Evolutionary conservation across 2,113 vertebrate genomes (phyloP).

Genomic region (Lepus europaeus): DNA sequence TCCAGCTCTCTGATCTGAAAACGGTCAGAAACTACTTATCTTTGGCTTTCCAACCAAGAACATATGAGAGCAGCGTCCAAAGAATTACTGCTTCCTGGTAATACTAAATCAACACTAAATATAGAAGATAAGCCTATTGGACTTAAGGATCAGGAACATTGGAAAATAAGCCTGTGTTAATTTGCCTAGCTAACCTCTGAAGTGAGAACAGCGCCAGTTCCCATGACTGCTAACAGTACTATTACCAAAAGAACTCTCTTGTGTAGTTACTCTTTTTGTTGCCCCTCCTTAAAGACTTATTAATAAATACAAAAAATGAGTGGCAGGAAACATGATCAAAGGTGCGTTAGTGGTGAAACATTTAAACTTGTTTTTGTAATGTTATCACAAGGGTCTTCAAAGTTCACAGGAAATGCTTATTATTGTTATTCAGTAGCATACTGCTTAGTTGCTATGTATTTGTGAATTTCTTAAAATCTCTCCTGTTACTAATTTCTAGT

Average conservation of each 20-base stretch:
- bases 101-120: constrained; percentile 78
- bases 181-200: constrained; percentile 43
- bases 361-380: constrained; percentile 34
- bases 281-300: constrained; percentile 7
- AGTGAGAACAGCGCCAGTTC: constrained; percentile 33
- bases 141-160: constrained; percentile 66
- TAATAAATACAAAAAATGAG: constrained; percentile 11
- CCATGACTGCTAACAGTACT: not conserved
- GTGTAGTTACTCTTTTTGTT: constrained; percentile 22
- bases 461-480: too few relatives aligned
- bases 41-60: constrained; percentile 65
- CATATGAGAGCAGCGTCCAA: constrained; percentile 46
- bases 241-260: constrained; percentile 25
- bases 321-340: constrained; percentile 50
- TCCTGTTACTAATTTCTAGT: too few relatives aligned
- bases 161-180: constrained; percentile 68
- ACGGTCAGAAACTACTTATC: constrained; percentile 65
- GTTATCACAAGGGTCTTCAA: not conserved
- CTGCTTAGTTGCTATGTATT: too few relatives aligned
- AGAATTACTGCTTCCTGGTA: constrained; percentile 69
- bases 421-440: too few relatives aligned
- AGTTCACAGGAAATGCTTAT: too few relatives aligned
- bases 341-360: not conserved
- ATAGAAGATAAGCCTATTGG: constrained; percentile 71
- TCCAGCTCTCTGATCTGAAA: constrained; percentile 58